Evolutionary conservation across 2,888 invertebrate genomes (phyloP), one percentile per base, ranked within the genome.

Genomic region (Andrena flavipes): DNA sequence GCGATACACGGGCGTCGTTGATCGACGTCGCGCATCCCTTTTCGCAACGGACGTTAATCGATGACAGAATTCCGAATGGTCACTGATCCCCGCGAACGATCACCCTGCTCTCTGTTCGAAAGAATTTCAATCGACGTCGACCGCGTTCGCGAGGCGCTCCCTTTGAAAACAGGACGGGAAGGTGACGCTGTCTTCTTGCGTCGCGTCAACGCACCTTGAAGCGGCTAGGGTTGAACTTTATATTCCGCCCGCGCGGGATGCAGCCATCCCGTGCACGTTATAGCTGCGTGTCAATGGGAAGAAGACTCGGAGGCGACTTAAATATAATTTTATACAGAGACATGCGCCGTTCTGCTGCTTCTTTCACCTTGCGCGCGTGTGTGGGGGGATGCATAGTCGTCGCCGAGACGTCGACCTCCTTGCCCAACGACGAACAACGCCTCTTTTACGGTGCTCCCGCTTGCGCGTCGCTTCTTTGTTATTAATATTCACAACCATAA

Each of bases 401-500:
- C 35, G 48, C 60, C 51, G 60, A 48, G 51, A 29, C 65, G n/a
- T 51, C 13, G 56, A 73, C 70, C 56, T 59, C 64, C 48, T 68
- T 70, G 75, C 48, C 48, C 59, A 56, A 2, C 42, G 56, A 23
- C 54, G 80, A 75, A 65, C 70, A 54, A 68, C 51, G 63, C 60
- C 49, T 29, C 2, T 71, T 78, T 48, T 72, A 30, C n/a, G 49
- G 64, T 48, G 70, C 62, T 70, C 51, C 65, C 6, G 35, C 30
- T 20, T 56, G 71, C 84, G 70, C 63, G 69, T 49, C 75, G 54
- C 51, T 67, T 49, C 26, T 71, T 79, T 63, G 29, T 77, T 77
- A 87, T 62, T 77, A 84, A 81, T 87, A 92, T 89, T 92, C 93
- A 92, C 92, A 92, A 93, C 92, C 92, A 89, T 91, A 91, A 92